Conservation (phyloP, 30 jellyfish, hydroid and myxozoan species). For the Hydractinia echinata region DNA sequence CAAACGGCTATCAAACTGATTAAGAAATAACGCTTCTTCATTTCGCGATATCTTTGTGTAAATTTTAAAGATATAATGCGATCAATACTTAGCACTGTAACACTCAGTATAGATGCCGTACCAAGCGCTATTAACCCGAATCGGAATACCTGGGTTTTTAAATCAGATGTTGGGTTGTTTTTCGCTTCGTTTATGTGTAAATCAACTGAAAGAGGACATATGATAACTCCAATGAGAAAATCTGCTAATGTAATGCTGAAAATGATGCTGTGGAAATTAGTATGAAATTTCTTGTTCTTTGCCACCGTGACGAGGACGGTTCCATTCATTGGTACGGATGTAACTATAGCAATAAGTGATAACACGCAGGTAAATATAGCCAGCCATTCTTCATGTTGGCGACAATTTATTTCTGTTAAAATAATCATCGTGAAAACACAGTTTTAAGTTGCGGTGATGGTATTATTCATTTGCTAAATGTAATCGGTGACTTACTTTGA, state of each 20-base stretch:
- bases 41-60: not conserved
- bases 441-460: no score
- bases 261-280: not conserved
- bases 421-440: not conserved
- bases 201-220: not conserved
- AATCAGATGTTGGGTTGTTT: not conserved
- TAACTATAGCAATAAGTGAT: not conserved
- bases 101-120: not conserved
- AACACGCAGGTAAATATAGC: not conserved
- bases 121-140: not conserved
- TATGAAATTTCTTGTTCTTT: not conserved
- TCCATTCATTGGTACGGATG: slow-evolving; percentile 2
- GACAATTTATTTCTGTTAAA: not conserved
- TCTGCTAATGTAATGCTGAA: not conserved
- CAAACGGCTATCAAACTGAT: not conserved
- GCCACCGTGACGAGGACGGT: not conserved
- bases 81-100: slow-evolving; percentile 3
- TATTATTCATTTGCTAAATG: no score
- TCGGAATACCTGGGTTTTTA: not conserved
- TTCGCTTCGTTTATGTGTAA: not conserved
- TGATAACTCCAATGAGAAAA: not conserved
- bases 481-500: no score
- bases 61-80: not conserved
- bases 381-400: not conserved
- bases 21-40: not conserved